phyloP scores from a whole-genome alignment of 2,797 vertebrate genomes.

The Uromys caudimaculatus region DNA sequence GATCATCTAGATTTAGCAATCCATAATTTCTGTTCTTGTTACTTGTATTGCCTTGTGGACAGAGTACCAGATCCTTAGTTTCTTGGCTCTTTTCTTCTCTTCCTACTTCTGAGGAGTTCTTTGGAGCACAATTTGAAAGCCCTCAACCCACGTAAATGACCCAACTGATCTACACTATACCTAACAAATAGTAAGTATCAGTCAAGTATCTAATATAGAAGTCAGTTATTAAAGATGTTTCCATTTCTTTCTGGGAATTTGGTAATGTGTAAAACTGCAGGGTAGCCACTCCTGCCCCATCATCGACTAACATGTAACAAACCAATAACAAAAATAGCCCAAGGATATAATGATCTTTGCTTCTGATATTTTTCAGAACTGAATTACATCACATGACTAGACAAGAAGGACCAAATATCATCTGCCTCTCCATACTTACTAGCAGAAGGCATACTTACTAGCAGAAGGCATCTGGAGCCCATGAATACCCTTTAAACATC shows the following conservation, averaged over 20 bases:
- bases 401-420: not conserved
- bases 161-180: not conserved
- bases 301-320: not conserved
- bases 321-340: not conserved
- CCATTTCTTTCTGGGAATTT: not conserved
- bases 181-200: not conserved
- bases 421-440: not conserved
- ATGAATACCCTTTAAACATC: not conserved
- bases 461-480: not conserved
- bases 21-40: not conserved
- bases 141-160: not conserved
- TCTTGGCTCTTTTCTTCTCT: not conserved
- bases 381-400: not conserved
- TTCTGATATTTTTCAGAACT: not conserved
- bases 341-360: not conserved
- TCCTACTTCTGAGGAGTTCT: not conserved
- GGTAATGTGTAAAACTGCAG: not conserved
- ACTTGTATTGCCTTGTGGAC: not conserved
- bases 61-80: not conserved
- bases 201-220: not conserved
- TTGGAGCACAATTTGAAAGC: conserved; percentile 39
- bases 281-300: no score
- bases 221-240: not conserved
- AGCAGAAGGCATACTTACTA: not conserved
- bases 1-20: not conserved